A percentile compares a stretch with the other conserved stretches of the same genome.
phyloP scores from a whole-genome alignment of 2,888 invertebrate species.

The Tethea ocularis region DNA sequence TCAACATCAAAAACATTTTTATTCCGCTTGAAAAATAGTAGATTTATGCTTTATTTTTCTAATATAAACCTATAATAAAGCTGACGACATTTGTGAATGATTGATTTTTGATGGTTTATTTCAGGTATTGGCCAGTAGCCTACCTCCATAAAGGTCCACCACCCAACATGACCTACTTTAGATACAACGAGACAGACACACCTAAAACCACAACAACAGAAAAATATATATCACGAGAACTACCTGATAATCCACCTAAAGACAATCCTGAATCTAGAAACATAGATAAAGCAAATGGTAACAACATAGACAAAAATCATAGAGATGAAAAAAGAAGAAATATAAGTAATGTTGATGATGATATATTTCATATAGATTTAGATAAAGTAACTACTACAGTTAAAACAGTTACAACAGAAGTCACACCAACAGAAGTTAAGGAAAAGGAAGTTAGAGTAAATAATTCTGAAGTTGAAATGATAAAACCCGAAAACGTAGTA shows the following conservation, averaged over 20 bases:
- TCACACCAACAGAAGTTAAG: constrained; percentile 24
- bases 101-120: constrained; percentile 19
- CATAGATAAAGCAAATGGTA: constrained; percentile 11
- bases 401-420: constrained; percentile 30
- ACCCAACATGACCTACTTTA: constrained; percentile 87
- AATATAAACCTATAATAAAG: no score
- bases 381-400: constrained; percentile 30
- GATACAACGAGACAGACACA: constrained; percentile 62
- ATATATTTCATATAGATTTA: constrained; percentile 36
- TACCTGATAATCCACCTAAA: constrained; percentile 21
- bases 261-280: constrained; percentile 22
- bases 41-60: no score
- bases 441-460: constrained; percentile 39
- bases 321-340: constrained; percentile 64
- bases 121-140: constrained; percentile 90
- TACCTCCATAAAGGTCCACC: constrained; percentile 92
- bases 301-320: constrained; percentile 32
- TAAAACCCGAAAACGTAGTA: constrained; percentile 39
- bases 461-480: constrained; percentile 45
- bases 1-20: no score
- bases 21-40: no score
- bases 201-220: constrained; percentile 36
- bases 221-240: constrained; percentile 20
- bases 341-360: constrained; percentile 48
- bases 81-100: no score